These are phyloP conservation scores for Corvus cornix DNA, from an alignment of 2,113 vertebrate species.

Conservation along the genomic window DNA sequence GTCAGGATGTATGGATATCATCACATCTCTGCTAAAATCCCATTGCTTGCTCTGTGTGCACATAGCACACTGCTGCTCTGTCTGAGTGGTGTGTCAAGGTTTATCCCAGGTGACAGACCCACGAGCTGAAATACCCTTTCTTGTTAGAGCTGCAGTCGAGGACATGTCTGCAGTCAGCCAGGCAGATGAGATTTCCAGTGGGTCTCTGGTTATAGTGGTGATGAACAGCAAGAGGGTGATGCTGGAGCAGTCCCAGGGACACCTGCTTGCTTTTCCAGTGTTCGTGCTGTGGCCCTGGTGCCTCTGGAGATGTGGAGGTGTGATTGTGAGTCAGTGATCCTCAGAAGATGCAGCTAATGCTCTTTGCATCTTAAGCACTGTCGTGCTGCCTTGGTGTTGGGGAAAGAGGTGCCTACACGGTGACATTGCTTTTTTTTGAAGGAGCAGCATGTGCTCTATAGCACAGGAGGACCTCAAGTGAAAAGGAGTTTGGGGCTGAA, in stretches of 20 bases:
- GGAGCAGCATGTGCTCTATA: background rate
- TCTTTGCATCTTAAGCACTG: background rate
- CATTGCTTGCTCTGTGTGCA: background rate
- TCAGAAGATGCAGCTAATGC: background rate
- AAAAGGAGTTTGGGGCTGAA: background rate
- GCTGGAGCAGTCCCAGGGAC: background rate
- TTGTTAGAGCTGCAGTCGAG: background rate
- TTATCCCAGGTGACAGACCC: background rate
- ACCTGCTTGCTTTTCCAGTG: background rate
- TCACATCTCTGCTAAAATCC: background rate
- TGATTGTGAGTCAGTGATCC: background rate
- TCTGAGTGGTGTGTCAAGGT: background rate
- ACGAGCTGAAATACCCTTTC: background rate
- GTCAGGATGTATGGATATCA: background rate
- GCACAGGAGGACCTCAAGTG: background rate
- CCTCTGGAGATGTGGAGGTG: background rate
- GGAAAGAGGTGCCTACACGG: background rate
- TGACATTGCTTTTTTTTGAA: background rate
- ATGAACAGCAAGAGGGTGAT: background rate
- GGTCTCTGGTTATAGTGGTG: background rate
- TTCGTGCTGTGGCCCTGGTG: background rate
- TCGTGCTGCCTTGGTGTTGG: background rate
- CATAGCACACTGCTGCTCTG: background rate
- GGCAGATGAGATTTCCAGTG: background rate
- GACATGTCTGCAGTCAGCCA: background rate